Base-by-base conservation (phyloP, 2,797 vertebrate genomes). In the Bucorvus abyssinicus region DNA sequence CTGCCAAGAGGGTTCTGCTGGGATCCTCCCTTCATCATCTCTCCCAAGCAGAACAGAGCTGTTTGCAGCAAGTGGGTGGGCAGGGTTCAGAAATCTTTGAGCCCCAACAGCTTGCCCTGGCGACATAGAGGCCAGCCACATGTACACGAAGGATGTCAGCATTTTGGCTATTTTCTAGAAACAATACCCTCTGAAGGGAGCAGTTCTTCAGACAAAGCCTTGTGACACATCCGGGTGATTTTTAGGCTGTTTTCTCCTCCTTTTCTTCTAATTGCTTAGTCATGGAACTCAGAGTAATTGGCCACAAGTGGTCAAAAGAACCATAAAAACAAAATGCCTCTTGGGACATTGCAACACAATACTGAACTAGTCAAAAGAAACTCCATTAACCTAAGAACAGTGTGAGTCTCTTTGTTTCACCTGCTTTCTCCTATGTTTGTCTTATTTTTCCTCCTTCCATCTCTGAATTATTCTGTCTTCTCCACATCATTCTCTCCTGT, bases 41-140 rank as follows among this genome's bases (percentile, higher is more conserved):
- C 94, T 94, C 93, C 95, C 94, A 96, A 75, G 93, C 71, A 95
- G 95, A 94, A 94, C 84, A 96, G 84, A 96, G 88, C 32, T 32
- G 47, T 90, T 94, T 95, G 63, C 76, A 87, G 44, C 89, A 44
- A 97, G 91, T 93, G 92, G 90, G 86, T 95, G 93, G 84, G 91
- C 68, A 95, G 30, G n/a, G 26, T 44, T 93, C 88, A 69, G 86
- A 90, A 96, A 68, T 87, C 64, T 77, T 88, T 84, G 60, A 90
- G 85, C 34, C 77, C 74, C 64, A 77, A 53, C 71, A 65, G 87
- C 82, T 85, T 89, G 88, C 60, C 65, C 9, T 3, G 84, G 91
- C 61, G 45, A 84, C 87, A 71, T 10, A 34, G 53, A 85, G 90
- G 86, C 75, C 71, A 85, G 81, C 93, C 78, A 80, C 81, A 93